Evolutionary conservation across 2,113 vertebrate species (phyloP).

Genomic region (Galbula dea): DNA sequence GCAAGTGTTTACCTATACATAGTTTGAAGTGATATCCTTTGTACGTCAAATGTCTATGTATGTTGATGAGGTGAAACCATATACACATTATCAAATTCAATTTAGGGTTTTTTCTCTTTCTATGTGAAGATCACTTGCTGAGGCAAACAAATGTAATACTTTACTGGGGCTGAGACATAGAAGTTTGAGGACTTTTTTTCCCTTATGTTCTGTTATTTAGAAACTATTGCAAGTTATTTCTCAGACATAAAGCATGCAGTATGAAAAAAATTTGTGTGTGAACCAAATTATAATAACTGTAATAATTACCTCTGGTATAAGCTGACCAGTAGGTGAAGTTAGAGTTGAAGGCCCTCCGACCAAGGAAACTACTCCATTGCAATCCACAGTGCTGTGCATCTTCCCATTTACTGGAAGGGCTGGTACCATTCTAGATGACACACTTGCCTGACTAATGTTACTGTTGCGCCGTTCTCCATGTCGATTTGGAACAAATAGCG

Average conservation of each 20-base stretch:
- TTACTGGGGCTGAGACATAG: not conserved
- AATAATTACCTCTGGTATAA: slow-evolving; percentile 85
- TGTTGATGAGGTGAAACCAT: not conserved
- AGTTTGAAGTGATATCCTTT: not conserved
- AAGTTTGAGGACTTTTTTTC: not conserved
- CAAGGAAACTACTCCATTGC: slow-evolving; percentile 91
- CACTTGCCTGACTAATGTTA: slow-evolving; percentile 85
- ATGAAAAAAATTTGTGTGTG: not conserved
- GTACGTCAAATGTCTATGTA: not conserved
- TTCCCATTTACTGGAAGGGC: slow-evolving; percentile 82
- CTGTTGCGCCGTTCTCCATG: slow-evolving; percentile 84
- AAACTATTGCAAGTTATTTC: slow-evolving; percentile 4
- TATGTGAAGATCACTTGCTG: not conserved
- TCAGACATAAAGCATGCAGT: not conserved
- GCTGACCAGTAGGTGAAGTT: slow-evolving; percentile 82
- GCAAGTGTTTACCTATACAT: not conserved
- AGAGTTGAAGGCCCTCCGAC: slow-evolving; percentile 83
- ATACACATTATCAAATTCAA: not conserved
- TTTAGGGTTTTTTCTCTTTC: not conserved
- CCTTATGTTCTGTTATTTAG: not conserved
- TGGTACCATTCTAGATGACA: slow-evolving; percentile 81
- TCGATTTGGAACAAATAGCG: slow-evolving; percentile 84
- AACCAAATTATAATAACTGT: slow-evolving; percentile 50
- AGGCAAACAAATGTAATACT: not conserved
- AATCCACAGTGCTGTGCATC: slow-evolving; percentile 91